These are phyloP conservation scores for Crocallis elinguaria DNA, from an alignment of 2,888 invertebrate species.

Conservation along the genomic window DNA sequence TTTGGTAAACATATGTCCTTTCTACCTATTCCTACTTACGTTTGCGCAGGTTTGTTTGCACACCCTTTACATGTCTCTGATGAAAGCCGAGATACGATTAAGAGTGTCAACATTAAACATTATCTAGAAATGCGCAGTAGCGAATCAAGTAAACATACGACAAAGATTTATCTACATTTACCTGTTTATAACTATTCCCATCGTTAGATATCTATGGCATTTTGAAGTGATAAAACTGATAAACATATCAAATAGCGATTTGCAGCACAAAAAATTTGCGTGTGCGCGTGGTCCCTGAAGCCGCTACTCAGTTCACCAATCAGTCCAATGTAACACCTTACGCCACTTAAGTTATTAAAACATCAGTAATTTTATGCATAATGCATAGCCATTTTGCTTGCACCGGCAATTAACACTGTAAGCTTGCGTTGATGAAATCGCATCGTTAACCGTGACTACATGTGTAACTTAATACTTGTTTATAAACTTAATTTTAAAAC, in stretches of 20 bases:
- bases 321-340: background rate
- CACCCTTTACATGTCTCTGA: slow-evolving; percentile 48
- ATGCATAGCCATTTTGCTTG: slow-evolving; percentile 8
- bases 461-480: slow-evolving; percentile 23
- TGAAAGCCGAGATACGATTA: slow-evolving; percentile 53
- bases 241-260: background rate
- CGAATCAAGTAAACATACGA: slow-evolving; percentile 32
- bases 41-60: slow-evolving; percentile 44
- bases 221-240: background rate
- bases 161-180: slow-evolving; percentile 10
- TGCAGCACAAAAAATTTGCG: background rate
- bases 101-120: slow-evolving; percentile 48
- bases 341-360: background rate
- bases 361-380: slow-evolving; percentile 10
- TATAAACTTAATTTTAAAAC: slow-evolving; percentile 27
- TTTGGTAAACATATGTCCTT: slow-evolving; percentile 63
- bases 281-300: slow-evolving; percentile 1
- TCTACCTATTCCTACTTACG: slow-evolving; percentile 36
- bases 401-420: slow-evolving; percentile 26
- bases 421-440: slow-evolving; percentile 25
- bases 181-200: slow-evolving; percentile 6
- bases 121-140: slow-evolving; percentile 54
- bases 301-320: too few relatives aligned
- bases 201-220: background rate
- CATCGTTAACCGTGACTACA: slow-evolving; percentile 26